These are phyloP conservation scores for Lepidocyrtoides sp. DNA, from an alignment of 2,888 invertebrate species.

Conservation along the genomic window DNA sequence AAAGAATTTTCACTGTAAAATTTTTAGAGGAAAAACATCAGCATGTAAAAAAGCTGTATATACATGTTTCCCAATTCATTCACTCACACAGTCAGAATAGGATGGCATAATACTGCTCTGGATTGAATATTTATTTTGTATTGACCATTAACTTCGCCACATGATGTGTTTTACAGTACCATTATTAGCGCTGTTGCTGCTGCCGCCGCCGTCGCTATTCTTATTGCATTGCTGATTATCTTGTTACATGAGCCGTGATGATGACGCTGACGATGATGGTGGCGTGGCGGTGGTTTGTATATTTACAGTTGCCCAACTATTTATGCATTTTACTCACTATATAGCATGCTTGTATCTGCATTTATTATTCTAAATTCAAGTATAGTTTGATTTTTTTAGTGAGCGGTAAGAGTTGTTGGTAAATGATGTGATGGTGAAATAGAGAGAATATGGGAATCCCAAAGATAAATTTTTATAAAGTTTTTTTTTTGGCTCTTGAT, in stretches of 20 bases:
- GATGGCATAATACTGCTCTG: background rate
- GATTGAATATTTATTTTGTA: constrained; percentile 53
- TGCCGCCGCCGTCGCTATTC: too few relatives aligned
- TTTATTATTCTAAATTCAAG: background rate
- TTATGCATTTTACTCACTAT: background rate
- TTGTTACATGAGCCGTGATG: constrained; percentile 49
- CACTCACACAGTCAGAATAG: background rate
- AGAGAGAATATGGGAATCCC: background rate
- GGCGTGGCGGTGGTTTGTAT: background rate
- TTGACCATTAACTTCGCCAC: constrained; percentile 81
- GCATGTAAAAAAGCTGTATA: background rate
- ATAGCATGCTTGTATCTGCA: background rate
- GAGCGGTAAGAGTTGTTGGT: background rate
- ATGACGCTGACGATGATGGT: background rate
- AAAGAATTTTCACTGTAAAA: background rate
- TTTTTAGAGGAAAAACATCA: background rate
- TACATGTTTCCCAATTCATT: background rate
- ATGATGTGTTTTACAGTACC: constrained; percentile 53
- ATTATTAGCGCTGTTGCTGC: constrained; percentile 24
- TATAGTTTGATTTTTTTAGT: background rate
- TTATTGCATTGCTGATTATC: constrained; percentile 53
- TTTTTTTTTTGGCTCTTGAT: too few relatives aligned
- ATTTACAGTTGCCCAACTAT: background rate
- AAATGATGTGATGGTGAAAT: background rate
- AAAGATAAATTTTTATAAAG: too few relatives aligned